Percentiles rank a stretch among this genome's conserved stretches.
phyloP scores from a whole-genome alignment of 2,888 invertebrate genomes.

The Drosophila stalkeri region DNA sequence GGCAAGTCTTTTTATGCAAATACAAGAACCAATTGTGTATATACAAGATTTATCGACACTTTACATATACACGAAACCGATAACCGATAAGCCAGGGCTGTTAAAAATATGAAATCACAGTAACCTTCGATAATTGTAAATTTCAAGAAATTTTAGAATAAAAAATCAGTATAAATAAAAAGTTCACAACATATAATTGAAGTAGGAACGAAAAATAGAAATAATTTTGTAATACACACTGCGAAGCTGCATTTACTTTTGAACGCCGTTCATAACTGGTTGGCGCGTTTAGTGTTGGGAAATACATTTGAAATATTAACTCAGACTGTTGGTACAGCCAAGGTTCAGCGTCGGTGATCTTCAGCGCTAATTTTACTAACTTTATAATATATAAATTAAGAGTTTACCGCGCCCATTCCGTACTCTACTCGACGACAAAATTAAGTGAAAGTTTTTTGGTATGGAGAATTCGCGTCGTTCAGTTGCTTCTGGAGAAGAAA shows the following conservation, averaged over 20 bases:
- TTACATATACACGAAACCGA: constrained; percentile 8
- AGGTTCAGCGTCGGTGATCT: constrained; percentile 45
- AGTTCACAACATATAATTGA: background rate
- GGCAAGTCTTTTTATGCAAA: constrained; percentile 45
- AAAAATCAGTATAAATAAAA: background rate
- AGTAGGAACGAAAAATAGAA: constrained; percentile 1
- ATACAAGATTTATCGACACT: constrained; percentile 44
- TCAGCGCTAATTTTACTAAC: constrained; percentile 18
- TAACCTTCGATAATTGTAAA: constrained; percentile 6
- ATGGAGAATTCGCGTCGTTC: constrained; percentile 69
- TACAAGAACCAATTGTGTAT: constrained; percentile 52
- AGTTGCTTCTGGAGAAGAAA: constrained; percentile 57
- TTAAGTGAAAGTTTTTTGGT: background rate
- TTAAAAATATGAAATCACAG: constrained; percentile 1
- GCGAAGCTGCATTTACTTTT: constrained; percentile 31
- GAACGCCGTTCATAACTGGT: constrained; percentile 29
- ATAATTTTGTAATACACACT: background rate
- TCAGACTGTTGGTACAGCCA: constrained; percentile 71
- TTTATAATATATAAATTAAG: constrained; percentile 1
- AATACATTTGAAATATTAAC: constrained; percentile 70
- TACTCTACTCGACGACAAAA: background rate
- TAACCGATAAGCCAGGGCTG: constrained; percentile 31
- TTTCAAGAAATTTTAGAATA: background rate
- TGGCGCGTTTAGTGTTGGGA: constrained; percentile 59
- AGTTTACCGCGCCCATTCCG: background rate